Evolutionary conservation across 2,888 invertebrate species (phyloP), one percentile per base, ranked within the genome.

Genomic region (Craniophora ligustri): DNA sequence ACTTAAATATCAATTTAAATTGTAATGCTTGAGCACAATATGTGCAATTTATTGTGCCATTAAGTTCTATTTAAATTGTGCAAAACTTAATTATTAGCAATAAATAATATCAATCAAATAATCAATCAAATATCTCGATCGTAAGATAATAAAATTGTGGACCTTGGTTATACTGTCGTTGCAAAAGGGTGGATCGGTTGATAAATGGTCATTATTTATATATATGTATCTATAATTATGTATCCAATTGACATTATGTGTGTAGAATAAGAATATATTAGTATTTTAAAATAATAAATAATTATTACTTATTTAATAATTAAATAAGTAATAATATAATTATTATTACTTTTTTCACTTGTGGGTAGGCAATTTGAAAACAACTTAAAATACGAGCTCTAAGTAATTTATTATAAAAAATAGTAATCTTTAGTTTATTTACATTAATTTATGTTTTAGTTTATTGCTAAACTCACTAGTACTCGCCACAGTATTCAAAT

Each of bases 121-220:
- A 69, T 71, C 48, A 71, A 67, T 70, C 64, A 67, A 71, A 49
- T 15, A 13, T 14, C 23, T 40, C 34, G 57, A 58, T 58, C 56
- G 47, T 31, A 32, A 35, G 32, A 53, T 64, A 58, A n/a, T n/a
- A n/a, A n/a, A n/a, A 64, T 61, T 42, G 18, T 16, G 8, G 31
- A 14, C 67, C 70, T 70, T 71, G 70, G 49, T 18, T 26, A 13
- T 36, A 46, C 39, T 67, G 48, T 57, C 56, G 42, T 51, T 61
- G 45, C 36, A 42, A 62, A 59, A 67, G 70, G 64, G 62, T 62
- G 58, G 30, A 32, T 54, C 30, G 34, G 15, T 11, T 31, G 40
- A 28, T 45, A 58, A 63, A 31, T 30, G 40, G 13, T 32, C 8
- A 14, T n/a, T 15, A 57, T 47, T 40, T 36, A 35, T 21, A 28